Evolutionary conservation across 2,888 invertebrate genomes (phyloP), one percentile per base, ranked within the genome.

Genomic region (Crocallis elinguaria): DNA sequence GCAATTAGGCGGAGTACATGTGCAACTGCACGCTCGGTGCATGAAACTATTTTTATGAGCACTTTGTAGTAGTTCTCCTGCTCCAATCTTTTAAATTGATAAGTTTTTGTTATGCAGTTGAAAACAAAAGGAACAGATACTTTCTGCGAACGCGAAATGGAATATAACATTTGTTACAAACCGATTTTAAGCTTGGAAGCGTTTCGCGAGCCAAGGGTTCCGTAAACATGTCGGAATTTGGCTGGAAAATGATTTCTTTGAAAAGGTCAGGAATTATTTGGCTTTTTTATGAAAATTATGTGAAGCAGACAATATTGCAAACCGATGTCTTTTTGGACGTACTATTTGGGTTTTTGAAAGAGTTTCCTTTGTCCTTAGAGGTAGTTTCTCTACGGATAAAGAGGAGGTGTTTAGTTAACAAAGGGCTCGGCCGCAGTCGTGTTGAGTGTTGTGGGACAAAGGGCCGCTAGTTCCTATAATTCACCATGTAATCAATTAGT

Each of bases 191-290:
- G 57, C 44, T 46, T 42, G 55, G 59, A 48, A 45, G 58, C 32
- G 29, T 59, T 59, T 52, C 57, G 45, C 58, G 60, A 45, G 55
- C 55, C 60, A 49, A 59, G 60, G 58, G 57, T 30, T 59, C 50
- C 59, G 60, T 57, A 57, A 64, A 61, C 54, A 61, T 51, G 36
- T 36, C 49, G 51, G 44, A 50, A 50, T 50, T 48, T 46, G 52
- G 46, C 51, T 62, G 41, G 49, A 53, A 60, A 57, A 51, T 52
- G 52, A 49, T 57, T 55, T 58, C 49, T 54, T 32, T 48, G 49
- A 54, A 48, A 48, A 54, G 59, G 59, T 59, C 63, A 55, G 50
- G 54, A 59, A 45, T 58, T 57, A 57, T 52, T 56, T 53, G 41
- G 46, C 52, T 59, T 49, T n/a, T 57, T 51, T 49, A 50, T 42